A percentile compares a stretch with the other conserved stretches of the same genome.
Evolutionary conservation across 2,113 vertebrate genomes (phyloP).

Genomic region (Onychorhynchus coronatus): DNA sequence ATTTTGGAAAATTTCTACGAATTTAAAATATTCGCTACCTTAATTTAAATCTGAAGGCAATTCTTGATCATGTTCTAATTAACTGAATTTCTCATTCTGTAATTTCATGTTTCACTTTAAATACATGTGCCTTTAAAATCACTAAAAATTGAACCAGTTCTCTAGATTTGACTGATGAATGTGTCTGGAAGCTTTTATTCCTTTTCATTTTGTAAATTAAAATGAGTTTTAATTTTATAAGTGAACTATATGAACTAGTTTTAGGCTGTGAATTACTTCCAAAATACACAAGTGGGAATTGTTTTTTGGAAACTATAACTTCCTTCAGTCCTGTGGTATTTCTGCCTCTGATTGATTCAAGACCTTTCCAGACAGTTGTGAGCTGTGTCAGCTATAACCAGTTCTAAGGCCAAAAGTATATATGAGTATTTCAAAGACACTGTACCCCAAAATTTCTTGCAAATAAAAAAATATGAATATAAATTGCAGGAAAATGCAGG

Average conservation of each 20-base stretch:
- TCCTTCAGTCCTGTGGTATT: background rate
- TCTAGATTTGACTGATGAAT: background rate
- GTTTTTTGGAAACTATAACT: background rate
- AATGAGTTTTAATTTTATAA: background rate
- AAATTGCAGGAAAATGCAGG: background rate
- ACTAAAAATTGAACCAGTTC: background rate
- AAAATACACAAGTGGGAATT: background rate
- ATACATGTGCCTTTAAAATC: background rate
- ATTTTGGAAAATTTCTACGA: background rate
- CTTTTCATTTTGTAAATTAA: background rate
- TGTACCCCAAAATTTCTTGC: background rate
- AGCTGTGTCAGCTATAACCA: background rate
- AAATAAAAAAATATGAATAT: background rate
- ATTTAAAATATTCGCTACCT: background rate
- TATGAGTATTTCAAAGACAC: background rate
- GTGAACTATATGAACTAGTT: background rate
- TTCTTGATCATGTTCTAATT: background rate
- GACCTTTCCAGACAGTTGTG: background rate
- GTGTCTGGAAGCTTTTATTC: background rate
- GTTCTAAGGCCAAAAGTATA: background rate
- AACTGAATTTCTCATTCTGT: background rate
- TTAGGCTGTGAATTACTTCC: background rate
- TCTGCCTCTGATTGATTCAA: background rate
- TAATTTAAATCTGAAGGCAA: background rate
- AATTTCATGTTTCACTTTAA: background rate